These are phyloP conservation scores for Litocranius walleri DNA, from an alignment of 2,113 vertebrate genomes.

Conservation along the genomic window DNA sequence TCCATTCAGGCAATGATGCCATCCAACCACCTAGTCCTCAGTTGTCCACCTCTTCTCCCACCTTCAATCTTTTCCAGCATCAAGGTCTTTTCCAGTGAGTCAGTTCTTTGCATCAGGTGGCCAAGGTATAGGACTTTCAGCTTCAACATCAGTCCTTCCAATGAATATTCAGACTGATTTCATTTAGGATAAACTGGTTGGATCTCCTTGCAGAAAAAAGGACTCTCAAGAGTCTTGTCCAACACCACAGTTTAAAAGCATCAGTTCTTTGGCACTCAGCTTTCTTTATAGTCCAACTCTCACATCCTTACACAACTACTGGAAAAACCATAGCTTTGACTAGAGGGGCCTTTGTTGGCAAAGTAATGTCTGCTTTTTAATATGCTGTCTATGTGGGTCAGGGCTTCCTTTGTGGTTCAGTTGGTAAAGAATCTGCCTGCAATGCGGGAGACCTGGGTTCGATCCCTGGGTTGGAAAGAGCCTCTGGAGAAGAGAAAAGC, in stretches of 20 bases:
- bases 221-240: not conserved
- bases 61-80: not conserved
- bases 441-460: accelerated
- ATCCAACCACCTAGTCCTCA: not conserved
- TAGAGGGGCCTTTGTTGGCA: accelerated
- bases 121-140: not conserved
- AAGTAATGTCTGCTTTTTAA: not conserved
- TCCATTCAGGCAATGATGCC: not conserved
- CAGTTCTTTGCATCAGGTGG: not conserved
- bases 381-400: not conserved
- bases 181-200: not conserved
- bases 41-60: not conserved
- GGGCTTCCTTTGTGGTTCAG: not conserved
- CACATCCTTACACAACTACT: not conserved
- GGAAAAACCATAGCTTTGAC: not conserved
- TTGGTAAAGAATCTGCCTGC: not conserved
- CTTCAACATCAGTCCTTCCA: not conserved
- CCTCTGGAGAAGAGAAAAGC: not conserved
- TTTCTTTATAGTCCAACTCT: not conserved
- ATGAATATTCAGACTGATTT: not conserved
- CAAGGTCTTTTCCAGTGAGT: not conserved
- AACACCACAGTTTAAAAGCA: not conserved
- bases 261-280: not conserved
- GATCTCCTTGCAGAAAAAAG: not conserved
- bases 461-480: not conserved